Evolutionary conservation across 2,797 vertebrate genomes (phyloP).

Genomic region (Apogon talboti): DNA sequence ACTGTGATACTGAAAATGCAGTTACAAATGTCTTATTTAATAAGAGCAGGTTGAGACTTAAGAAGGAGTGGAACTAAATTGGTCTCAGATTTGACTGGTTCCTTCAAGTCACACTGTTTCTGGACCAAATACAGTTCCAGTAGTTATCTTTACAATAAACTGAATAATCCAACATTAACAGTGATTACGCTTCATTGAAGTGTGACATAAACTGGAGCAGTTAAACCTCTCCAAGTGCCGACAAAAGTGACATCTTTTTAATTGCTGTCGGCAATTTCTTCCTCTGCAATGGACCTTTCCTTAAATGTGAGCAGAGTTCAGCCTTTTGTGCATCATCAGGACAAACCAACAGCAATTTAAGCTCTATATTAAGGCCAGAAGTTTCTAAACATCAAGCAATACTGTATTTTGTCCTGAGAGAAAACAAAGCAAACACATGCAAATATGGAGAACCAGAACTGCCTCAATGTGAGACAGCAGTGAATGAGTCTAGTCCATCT

Average conservation of each 20-base stretch:
- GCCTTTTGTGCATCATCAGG: background rate
- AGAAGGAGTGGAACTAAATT: background rate
- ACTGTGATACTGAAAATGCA: constrained; percentile 20
- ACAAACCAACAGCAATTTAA: too few species aligned
- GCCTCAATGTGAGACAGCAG: background rate
- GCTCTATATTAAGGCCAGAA: background rate
- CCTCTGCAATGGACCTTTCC: background rate
- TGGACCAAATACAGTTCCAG: too few species aligned
- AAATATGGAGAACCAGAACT: constrained; percentile 7
- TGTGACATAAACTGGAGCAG: background rate
- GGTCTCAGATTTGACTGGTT: constrained; percentile 10
- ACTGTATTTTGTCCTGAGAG: constrained; percentile 1
- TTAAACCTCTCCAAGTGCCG: background rate
- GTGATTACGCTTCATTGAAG: constrained; percentile 17
- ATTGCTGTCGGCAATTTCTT: background rate
- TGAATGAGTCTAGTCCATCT: background rate
- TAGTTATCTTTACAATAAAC: background rate
- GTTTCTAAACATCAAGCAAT: background rate
- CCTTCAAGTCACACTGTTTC: too few species aligned
- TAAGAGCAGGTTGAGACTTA: background rate
- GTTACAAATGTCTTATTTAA: constrained; percentile 37
- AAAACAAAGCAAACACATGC: background rate
- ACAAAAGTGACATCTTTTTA: background rate
- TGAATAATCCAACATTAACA: background rate
- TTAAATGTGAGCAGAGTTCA: background rate